Evolutionary conservation across 92 coral and sea anemone species (phyloP).

Genomic region (Phenganax subtilis): DNA sequence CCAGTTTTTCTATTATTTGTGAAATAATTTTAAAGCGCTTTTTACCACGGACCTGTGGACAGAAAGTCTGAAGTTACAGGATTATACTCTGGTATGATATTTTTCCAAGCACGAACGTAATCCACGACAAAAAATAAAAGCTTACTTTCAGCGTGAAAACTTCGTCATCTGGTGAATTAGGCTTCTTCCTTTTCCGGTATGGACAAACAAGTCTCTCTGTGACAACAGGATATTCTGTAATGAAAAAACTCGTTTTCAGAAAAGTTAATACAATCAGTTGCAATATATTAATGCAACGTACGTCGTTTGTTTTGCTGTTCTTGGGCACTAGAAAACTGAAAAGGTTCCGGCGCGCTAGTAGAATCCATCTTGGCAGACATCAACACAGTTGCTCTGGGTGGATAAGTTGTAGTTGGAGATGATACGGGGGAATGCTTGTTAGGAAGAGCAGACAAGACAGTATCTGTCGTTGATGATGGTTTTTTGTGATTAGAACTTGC

Average conservation of each 20-base stretch:
- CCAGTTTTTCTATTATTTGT: conserved; percentile 75
- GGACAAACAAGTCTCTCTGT: conserved; percentile 51
- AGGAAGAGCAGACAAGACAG: too few species aligned
- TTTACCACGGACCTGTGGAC: conserved; percentile 64
- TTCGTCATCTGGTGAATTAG: conserved; percentile 65
- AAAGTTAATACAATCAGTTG: too few species aligned
- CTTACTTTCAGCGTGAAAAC: conserved; percentile 62
- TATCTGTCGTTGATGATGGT: too few species aligned
- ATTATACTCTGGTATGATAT: too few species aligned
- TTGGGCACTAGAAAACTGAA: conserved; percentile 10
- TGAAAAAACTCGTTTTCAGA: background rate
- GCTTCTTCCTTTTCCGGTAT: conserved; percentile 43
- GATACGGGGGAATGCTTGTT: conserved; percentile 31
- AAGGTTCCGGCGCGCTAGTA: conserved; percentile 28
- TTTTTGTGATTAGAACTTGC: too few species aligned
- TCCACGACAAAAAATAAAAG: background rate
- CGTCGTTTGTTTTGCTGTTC: conserved; percentile 16
- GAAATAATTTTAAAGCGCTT: conserved; percentile 74
- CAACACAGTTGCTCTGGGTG: conserved; percentile 20
- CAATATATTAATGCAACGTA: background rate
- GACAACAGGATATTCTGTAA: conserved; percentile 42
- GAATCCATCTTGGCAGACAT: conserved; percentile 18
- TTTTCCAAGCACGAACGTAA: too few species aligned
- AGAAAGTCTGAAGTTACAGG: too few species aligned
- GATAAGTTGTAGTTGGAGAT: conserved; percentile 33